These are phyloP conservation scores for Xiphophorus couchianus DNA, from an alignment of 2,113 vertebrate species.

Conservation along the genomic window DNA sequence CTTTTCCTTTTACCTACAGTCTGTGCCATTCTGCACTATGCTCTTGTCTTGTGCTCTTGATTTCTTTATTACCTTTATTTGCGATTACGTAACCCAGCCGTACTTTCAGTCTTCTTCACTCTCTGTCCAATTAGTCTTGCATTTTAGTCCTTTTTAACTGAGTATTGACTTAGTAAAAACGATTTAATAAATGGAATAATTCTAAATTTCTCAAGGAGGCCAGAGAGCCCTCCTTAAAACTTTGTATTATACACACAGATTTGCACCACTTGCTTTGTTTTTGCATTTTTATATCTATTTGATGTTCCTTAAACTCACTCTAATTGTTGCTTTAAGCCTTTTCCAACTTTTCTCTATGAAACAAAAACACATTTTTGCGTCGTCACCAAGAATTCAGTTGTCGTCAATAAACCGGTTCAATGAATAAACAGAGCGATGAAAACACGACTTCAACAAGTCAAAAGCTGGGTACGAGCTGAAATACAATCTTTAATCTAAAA, in stretches of 20 bases:
- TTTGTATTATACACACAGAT: too few relatives aligned
- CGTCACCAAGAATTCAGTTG: not conserved
- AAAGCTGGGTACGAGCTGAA: not conserved
- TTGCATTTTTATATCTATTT: not conserved
- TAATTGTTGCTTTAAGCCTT: not conserved
- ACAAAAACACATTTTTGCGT: not conserved
- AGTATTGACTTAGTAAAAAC: too few relatives aligned
- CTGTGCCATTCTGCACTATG: not conserved
- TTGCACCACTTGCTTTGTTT: too few relatives aligned
- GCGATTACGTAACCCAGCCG: not conserved
- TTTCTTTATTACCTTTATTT: not conserved
- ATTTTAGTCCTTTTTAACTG: too few relatives aligned
- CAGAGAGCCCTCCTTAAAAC: too few relatives aligned
- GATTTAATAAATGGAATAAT: too few relatives aligned
- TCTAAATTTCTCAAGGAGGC: too few relatives aligned
- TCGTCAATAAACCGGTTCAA: not conserved
- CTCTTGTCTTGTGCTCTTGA: not conserved
- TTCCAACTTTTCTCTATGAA: not conserved
- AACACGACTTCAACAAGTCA: not conserved
- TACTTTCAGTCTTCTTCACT: not conserved
- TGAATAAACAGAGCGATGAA: too few relatives aligned
- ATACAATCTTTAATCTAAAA: too few relatives aligned
- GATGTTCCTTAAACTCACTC: not conserved
- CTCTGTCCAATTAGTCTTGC: too few relatives aligned
- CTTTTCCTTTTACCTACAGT: too few relatives aligned